These are phyloP conservation scores for Pluvialis apricaria DNA, from an alignment of 2,113 vertebrate genomes.

Conservation along the genomic window DNA sequence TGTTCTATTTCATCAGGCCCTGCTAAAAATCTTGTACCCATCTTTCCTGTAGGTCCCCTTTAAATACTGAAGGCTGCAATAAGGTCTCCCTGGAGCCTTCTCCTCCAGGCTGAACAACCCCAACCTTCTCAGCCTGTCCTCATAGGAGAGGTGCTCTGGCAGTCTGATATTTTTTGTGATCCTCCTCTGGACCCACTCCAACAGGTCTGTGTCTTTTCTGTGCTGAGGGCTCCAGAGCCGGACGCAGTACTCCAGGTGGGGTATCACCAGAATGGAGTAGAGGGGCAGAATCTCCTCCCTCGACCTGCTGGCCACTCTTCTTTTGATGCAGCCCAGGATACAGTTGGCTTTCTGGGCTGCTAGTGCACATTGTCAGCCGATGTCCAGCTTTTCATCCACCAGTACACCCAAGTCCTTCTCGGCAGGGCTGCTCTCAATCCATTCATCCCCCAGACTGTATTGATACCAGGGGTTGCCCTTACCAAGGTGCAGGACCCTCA, in stretches of 20 bases:
- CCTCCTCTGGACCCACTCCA: background rate
- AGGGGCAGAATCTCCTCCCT: background rate
- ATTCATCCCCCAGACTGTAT: background rate
- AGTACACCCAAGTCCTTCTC: background rate
- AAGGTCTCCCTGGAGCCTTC: background rate
- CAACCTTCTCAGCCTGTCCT: background rate
- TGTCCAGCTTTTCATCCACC: background rate
- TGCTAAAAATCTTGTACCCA: background rate
- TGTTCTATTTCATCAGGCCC: background rate
- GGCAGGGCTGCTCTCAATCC: background rate
- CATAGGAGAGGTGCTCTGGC: background rate
- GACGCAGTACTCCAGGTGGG: background rate
- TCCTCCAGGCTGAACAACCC: background rate
- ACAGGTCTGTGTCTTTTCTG: background rate
- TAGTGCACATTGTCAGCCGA: background rate
- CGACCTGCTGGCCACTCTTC: background rate
- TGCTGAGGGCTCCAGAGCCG: background rate
- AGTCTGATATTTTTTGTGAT: background rate
- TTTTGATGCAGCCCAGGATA: background rate
- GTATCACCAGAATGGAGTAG: background rate
- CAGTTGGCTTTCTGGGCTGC: background rate
- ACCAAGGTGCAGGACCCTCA: background rate
- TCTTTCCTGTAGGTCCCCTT: background rate
- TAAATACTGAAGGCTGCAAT: background rate
- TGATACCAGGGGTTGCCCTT: background rate